These are phyloP conservation scores for Tachystola acroxantha DNA, from an alignment of 2,888 invertebrate genomes.

Conservation along the genomic window DNA sequence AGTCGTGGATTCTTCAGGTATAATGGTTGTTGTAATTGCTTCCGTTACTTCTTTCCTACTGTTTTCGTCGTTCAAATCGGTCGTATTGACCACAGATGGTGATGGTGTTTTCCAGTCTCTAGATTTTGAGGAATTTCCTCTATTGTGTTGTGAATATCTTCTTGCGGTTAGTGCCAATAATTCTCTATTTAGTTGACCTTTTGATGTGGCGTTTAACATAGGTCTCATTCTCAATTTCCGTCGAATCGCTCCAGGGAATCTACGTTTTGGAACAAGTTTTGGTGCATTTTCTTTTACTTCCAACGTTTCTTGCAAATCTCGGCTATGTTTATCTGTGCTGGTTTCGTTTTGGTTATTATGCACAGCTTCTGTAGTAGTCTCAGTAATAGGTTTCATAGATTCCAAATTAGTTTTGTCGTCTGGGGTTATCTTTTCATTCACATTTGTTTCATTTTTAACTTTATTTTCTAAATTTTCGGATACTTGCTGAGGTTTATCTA, in stretches of 20 bases:
- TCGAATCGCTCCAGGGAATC: constrained; percentile 40
- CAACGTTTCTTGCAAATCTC: constrained; percentile 7
- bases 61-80: constrained; percentile 23
- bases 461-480: constrained; percentile 10
- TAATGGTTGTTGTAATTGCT: constrained; percentile 24
- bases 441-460: constrained; percentile 19
- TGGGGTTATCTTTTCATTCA: constrained; percentile 15
- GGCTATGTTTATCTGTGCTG: constrained; percentile 4
- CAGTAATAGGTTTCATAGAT: constrained; percentile 5
- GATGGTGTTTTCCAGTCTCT: constrained; percentile 49
- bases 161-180: constrained; percentile 47
- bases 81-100: constrained; percentile 35
- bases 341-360: neutral
- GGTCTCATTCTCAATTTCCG: constrained; percentile 55
- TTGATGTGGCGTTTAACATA: constrained; percentile 41
- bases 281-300: constrained; percentile 19
- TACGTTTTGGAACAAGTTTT: constrained; percentile 30
- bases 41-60: constrained; percentile 13
- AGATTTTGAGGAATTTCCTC: constrained; percentile 46
- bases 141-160: constrained; percentile 41
- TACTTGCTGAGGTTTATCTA: neutral
- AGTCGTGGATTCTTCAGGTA: constrained; percentile 11
- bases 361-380: neutral
- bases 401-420: constrained; percentile 15
- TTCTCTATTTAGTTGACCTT: constrained; percentile 55